These are phyloP conservation scores for Drosophila arawakana DNA, from an alignment of 1,140 invertebrate genomes.

Conservation along the genomic window DNA sequence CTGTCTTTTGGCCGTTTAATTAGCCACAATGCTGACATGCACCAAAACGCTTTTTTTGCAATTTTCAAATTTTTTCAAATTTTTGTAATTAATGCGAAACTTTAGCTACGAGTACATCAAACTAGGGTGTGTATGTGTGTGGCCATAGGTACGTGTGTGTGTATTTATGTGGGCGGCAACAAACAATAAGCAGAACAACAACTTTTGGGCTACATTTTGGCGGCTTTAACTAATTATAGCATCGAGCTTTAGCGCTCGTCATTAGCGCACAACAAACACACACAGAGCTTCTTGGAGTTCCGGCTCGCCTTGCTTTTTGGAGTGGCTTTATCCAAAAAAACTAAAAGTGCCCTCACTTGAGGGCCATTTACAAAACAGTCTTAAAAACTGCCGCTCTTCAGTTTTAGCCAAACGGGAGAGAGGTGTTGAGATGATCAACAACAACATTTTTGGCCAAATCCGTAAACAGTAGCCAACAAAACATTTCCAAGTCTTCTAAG, in stretches of 20 bases:
- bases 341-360: constrained; percentile 67
- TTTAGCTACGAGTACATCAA: background rate
- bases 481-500: constrained; percentile 15
- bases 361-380: constrained; percentile 45
- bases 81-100: constrained; percentile 30
- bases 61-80: constrained; percentile 42
- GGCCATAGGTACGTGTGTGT: constrained; percentile 4
- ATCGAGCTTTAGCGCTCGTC: constrained; percentile 35
- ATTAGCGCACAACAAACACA: constrained; percentile 45
- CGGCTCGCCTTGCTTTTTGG: constrained; percentile 61
- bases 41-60: constrained; percentile 57
- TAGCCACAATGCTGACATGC: constrained; percentile 67
- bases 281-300: constrained; percentile 56
- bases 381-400: constrained; percentile 31
- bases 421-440: constrained; percentile 21
- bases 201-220: constrained; percentile 50
- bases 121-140: background rate
- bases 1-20: constrained; percentile 62
- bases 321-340: constrained; percentile 47
- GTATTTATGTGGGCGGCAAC: constrained; percentile 23
- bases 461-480: constrained; percentile 41
- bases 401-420: background rate
- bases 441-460: constrained; percentile 13
- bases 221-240: constrained; percentile 73
- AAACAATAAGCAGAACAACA: background rate